Evolutionary conservation across 2,888 invertebrate species (phyloP).

Genomic region (Epinotia ramella): DNA sequence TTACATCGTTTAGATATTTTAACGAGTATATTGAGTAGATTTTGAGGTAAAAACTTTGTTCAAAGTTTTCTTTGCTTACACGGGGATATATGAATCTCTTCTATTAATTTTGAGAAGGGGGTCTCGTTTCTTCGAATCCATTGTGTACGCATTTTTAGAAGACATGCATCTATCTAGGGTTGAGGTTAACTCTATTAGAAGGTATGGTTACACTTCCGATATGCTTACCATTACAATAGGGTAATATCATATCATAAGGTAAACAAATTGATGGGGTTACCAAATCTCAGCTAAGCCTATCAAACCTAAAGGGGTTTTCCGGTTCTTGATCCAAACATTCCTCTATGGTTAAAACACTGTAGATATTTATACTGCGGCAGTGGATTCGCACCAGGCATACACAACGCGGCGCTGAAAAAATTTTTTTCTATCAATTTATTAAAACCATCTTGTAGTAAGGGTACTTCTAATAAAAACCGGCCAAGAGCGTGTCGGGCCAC

Average conservation of each 20-base stretch:
- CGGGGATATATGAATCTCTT: not conserved
- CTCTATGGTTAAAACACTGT: not conserved
- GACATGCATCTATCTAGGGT: no score
- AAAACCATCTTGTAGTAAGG: not conserved
- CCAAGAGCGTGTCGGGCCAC: no score
- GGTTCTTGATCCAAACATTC: not conserved
- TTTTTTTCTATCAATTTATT: constrained; percentile 14
- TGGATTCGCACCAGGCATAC: constrained; percentile 21
- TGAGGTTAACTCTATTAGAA: not conserved
- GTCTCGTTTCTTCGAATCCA: not conserved
- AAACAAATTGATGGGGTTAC: no score
- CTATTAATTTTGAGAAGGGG: not conserved
- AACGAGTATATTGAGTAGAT: constrained; percentile 2
- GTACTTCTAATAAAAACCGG: no score
- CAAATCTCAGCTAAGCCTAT: no score
- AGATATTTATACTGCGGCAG: not conserved
- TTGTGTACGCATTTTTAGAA: no score
- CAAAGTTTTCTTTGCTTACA: no score
- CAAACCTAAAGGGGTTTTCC: no score
- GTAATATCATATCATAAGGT: no score
- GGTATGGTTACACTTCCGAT: no score
- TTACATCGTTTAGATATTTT: not conserved
- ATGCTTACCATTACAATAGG: no score
- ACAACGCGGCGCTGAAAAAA: constrained; percentile 5
- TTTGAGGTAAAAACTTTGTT: no score